Conservation (phyloP, 2,888 invertebrate species). For the Nowickia ferox region DNA sequence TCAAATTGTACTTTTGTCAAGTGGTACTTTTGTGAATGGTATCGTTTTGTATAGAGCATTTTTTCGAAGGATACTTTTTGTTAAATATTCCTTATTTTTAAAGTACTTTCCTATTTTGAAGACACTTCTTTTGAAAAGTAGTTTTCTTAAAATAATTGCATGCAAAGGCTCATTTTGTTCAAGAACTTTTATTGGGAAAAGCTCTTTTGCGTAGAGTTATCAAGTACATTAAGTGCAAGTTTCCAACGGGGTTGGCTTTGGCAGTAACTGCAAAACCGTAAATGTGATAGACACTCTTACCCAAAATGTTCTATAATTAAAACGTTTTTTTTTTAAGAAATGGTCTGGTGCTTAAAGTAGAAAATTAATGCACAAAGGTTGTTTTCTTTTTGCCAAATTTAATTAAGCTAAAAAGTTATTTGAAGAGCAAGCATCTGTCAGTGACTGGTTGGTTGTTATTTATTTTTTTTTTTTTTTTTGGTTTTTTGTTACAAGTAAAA, state of each 20-base stretch:
- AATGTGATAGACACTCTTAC: not conserved
- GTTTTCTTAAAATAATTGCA: too few relatives aligned
- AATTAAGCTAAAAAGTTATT: conserved; percentile 44
- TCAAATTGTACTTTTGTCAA: too few relatives aligned
- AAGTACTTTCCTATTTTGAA: too few relatives aligned
- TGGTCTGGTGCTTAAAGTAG: conserved; percentile 12
- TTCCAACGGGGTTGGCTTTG: not conserved
- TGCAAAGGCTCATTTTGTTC: too few relatives aligned
- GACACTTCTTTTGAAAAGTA: too few relatives aligned
- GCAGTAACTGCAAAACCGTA: not conserved
- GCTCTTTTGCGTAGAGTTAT: too few relatives aligned
- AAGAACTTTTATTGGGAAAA: too few relatives aligned
- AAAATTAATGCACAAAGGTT: not conserved
- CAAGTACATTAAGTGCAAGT: not conserved
- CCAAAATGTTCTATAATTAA: conserved; percentile 39
- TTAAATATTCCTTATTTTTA: too few relatives aligned
- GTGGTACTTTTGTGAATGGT: too few relatives aligned
- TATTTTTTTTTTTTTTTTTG: too few relatives aligned
- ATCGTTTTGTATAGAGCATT: too few relatives aligned
- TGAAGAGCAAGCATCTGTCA: conserved; percentile 52
- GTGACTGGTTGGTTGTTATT: not conserved
- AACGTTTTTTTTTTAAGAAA: conserved; percentile 13
- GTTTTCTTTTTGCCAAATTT: conserved; percentile 40
- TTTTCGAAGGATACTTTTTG: too few relatives aligned
- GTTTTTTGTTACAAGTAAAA: conserved; percentile 46